Conservation (phyloP, 2,797 vertebrate genomes). For the Acridotheres tristis region DNA sequence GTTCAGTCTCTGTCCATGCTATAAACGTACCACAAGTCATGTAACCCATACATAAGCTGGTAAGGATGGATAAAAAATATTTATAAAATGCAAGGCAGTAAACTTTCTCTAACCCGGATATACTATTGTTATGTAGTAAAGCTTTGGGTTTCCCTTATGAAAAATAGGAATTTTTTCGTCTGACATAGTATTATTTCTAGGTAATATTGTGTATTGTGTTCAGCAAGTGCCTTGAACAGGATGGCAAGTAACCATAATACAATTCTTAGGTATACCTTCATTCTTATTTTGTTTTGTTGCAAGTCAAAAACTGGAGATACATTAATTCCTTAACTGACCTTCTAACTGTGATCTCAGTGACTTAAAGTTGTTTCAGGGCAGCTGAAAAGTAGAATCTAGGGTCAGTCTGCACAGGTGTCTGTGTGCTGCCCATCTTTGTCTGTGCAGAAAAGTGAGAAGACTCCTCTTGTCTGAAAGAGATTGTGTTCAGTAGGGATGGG, state of each 20-base stretch:
- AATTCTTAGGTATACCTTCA: not conserved
- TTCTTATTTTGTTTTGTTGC: not conserved
- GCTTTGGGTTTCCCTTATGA: not conserved
- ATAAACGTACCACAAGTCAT: not conserved
- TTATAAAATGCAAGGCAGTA: not conserved
- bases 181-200: not conserved
- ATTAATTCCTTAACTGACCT: not conserved
- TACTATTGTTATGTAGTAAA: not conserved
- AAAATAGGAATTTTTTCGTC: not conserved
- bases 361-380: not conserved
- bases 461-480: not conserved
- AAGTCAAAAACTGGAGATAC: not conserved
- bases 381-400: not conserved
- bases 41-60: not conserved
- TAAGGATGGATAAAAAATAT: not conserved
- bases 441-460: not conserved
- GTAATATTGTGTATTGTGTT: not conserved
- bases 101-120: not conserved
- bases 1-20: not conserved
- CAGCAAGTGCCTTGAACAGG: not conserved
- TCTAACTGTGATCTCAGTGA: not conserved
- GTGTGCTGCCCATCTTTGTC: not conserved
- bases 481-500: not conserved
- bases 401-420: not conserved
- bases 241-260: not conserved